Evolutionary conservation across 2,888 invertebrate genomes (phyloP).

Genomic region (Habroteleia sp.): DNA sequence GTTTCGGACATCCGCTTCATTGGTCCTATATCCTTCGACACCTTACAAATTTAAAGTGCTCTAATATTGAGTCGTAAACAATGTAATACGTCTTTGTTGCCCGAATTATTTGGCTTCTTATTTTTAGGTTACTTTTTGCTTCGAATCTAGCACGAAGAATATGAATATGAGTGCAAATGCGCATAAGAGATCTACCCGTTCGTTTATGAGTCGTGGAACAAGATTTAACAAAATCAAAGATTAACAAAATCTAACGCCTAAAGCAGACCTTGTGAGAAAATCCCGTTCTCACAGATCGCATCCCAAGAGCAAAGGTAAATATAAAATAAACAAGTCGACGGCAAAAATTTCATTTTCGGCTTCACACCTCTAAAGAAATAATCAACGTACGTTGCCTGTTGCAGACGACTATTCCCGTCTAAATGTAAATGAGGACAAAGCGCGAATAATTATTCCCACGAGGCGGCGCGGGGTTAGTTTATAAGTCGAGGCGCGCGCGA

Average conservation of each 20-base stretch:
- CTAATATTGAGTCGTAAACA: slow-evolving; percentile 1
- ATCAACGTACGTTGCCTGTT: slow-evolving; percentile 24
- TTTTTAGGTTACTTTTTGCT: too few species aligned
- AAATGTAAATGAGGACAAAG: slow-evolving; percentile 60
- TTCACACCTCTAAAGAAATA: slow-evolving; percentile 25
- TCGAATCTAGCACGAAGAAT: too few species aligned
- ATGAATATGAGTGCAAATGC: too few species aligned
- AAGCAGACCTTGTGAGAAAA: slow-evolving; percentile 35
- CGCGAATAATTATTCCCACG: slow-evolving; percentile 56
- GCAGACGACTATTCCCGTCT: slow-evolving; percentile 37
- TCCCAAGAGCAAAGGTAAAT: slow-evolving; percentile 5
- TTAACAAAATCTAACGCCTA: too few species aligned
- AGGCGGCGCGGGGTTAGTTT: slow-evolving; percentile 8
- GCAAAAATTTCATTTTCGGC: slow-evolving; percentile 33
- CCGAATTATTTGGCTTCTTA: too few species aligned
- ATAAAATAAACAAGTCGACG: slow-evolving; percentile 2
- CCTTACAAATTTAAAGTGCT: slow-evolving; percentile 29
- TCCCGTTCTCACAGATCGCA: slow-evolving; percentile 1
- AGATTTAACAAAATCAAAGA: too few species aligned
- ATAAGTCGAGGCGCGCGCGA: slow-evolving; percentile 18
- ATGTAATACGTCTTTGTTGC: too few species aligned
- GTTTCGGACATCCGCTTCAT: slow-evolving; percentile 52
- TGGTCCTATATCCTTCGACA: slow-evolving; percentile 46
- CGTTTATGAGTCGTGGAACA: too few species aligned
- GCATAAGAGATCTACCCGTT: too few species aligned